Base-by-base conservation (phyloP, 2,888 invertebrate species). In the Eristalis intricaria region DNA sequence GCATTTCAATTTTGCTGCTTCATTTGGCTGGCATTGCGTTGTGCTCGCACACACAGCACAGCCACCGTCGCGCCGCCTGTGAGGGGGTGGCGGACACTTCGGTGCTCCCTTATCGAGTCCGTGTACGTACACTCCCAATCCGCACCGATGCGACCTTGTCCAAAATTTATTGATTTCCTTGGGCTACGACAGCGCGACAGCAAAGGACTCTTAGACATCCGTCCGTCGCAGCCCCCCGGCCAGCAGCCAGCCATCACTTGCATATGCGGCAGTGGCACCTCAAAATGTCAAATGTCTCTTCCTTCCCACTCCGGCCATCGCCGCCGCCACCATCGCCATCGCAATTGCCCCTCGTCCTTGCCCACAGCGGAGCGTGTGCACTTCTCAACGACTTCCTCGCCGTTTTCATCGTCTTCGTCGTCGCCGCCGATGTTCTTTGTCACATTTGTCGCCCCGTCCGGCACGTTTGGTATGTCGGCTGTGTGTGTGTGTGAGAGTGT, bases 1-100 rank as follows among this genome's bases (percentile, higher is more conserved):
- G 79, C 79, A 84, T 87, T 84, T 87, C 87, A 87, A 80, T 87
- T 87, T 87, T 87, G 87, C 87, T 76, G 87, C 84, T 87, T 87
- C 87, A 87, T 87, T 87, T 87, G 83, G 83, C 76, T 73, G 79
- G 64, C 79, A 79, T 79, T 87, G 87, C 87, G 87, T 87, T 75
- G 75, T 87, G n/a, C 7, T n/a, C 50, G 50, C 32, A 32, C 32
- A 32, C 32, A 32, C 32, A n/a, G 19, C 50, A 50, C 50, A 50
- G 19, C 19, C 15, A 43, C 43, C 43, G n/a, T n/a, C 19, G 50
- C n/a, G n/a, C 15, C 7, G 15, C 4, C 1, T 5, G 15, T 1
- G 2, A 10, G 43, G 2, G 43, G 43, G n/a, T 19, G 50, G 50
- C 8, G 19, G n/a, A n/a, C 43, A 43, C n/a, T 5, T 43, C 19